Conservation (phyloP, 2,113 vertebrate genomes). For the Acinonyx jubatus region DNA sequence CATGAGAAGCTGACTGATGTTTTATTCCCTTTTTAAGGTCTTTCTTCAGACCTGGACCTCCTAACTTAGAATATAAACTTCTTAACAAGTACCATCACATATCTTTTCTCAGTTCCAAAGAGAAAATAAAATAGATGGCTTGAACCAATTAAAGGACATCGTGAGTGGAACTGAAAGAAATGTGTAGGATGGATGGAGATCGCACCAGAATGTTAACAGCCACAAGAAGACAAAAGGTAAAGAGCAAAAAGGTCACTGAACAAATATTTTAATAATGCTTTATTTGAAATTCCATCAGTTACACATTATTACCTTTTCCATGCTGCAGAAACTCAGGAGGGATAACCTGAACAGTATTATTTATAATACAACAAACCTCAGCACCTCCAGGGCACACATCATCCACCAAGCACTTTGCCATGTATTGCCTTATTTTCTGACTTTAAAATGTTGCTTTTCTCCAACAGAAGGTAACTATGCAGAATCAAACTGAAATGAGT, state of each 20-base stretch:
- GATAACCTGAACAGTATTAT: slow-evolving; percentile 72
- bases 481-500: not conserved
- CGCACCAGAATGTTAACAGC: slow-evolving; percentile 44
- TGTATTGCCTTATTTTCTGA: slow-evolving; percentile 62
- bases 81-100: slow-evolving; percentile 57
- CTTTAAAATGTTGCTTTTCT: slow-evolving; percentile 66
- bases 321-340: slow-evolving; percentile 68
- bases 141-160: slow-evolving; percentile 55
- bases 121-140: slow-evolving; percentile 49
- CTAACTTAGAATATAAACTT: slow-evolving; percentile 53
- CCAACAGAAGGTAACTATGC: not conserved
- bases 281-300: slow-evolving; percentile 84
- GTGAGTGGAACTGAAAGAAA: slow-evolving; percentile 50
- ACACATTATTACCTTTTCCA: slow-evolving; percentile 81
- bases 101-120: slow-evolving; percentile 54
- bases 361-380: slow-evolving; percentile 77
- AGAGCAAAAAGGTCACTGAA: slow-evolving; percentile 75
- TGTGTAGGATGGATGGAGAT: slow-evolving; percentile 29
- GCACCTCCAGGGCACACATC: slow-evolving; percentile 57
- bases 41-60: slow-evolving; percentile 24
- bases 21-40: slow-evolving; percentile 48
- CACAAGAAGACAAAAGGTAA: slow-evolving; percentile 68
- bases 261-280: slow-evolving; percentile 83
- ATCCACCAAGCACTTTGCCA: slow-evolving; percentile 62
- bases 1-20: slow-evolving; percentile 38